phyloP scores from a whole-genome alignment of 2,888 invertebrate genomes.

The Parelbella ahira region DNA sequence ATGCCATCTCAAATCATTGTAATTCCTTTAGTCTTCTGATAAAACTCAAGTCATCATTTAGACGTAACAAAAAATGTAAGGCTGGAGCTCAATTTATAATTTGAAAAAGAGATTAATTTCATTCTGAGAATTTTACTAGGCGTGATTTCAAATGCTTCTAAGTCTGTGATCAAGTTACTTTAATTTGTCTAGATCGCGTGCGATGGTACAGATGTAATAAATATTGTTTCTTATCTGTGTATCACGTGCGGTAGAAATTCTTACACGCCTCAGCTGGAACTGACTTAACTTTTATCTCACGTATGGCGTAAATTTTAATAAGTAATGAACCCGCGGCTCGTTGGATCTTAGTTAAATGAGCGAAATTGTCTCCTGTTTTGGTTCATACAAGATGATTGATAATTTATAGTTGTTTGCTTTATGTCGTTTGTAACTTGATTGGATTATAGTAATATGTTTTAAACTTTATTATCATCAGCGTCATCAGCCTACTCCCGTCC shows the following conservation, averaged over 20 bases:
- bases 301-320: conserved; percentile 35
- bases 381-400: conserved; percentile 2
- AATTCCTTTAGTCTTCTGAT: too few relatives aligned
- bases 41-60: too few relatives aligned
- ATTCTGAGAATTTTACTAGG: conserved; percentile 45
- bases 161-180: conserved; percentile 64
- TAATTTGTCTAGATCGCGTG: conserved; percentile 77
- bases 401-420: conserved; percentile 5
- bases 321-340: conserved; percentile 28
- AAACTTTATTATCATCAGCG: too few relatives aligned
- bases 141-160: conserved; percentile 40
- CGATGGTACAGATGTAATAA: conserved; percentile 63
- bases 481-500: too few relatives aligned
- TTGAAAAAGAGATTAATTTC: conserved; percentile 25
- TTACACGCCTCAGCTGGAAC: conserved; percentile 71
- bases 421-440: too few relatives aligned
- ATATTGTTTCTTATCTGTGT: conserved; percentile 73
- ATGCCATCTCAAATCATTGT: too few relatives aligned
- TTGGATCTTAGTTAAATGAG: conserved; percentile 21
- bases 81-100: too few relatives aligned
- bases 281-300: conserved; percentile 43
- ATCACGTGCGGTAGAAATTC: conserved; percentile 70
- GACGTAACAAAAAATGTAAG: too few relatives aligned
- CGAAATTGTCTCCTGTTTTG: conserved; percentile 8
- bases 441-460: too few relatives aligned